A percentile compares a stretch with the other conserved stretches of the same genome.
phyloP scores from a whole-genome alignment of 2,888 invertebrate genomes.

The Pherbina coryleti region DNA sequence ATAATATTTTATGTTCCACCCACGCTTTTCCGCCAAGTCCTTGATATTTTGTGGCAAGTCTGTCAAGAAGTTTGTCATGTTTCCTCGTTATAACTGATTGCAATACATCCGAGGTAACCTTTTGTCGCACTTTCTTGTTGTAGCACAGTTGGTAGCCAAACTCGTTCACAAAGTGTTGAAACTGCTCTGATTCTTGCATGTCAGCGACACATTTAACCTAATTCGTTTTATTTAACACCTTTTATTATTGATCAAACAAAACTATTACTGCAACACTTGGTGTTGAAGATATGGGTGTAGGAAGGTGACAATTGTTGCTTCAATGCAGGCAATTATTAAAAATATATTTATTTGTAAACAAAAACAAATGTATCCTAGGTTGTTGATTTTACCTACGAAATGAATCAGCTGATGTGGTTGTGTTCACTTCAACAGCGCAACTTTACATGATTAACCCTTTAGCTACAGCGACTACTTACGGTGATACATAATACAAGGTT shows the following conservation, averaged over 20 bases:
- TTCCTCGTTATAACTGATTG: conserved; percentile 4
- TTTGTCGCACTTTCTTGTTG: background rate
- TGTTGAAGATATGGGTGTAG: background rate
- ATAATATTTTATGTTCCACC: background rate
- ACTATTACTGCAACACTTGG: background rate
- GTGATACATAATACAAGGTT: too few relatives aligned
- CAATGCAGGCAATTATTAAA: background rate
- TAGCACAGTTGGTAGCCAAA: background rate
- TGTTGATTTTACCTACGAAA: background rate
- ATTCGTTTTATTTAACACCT: conserved; percentile 42
- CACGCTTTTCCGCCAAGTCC: conserved; percentile 58
- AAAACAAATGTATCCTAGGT: background rate
- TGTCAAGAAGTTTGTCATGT: conserved; percentile 60
- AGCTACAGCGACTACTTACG: background rate
- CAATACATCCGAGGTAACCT: background rate
- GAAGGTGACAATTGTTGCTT: background rate
- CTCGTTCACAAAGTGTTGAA: conserved; percentile 5
- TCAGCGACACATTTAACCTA: conserved; percentile 2
- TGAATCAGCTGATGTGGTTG: too few relatives aligned
- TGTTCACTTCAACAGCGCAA: too few relatives aligned
- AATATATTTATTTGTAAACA: background rate
- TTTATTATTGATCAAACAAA: conserved; percentile 34
- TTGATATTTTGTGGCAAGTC: conserved; percentile 57
- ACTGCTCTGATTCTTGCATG: conserved; percentile 13
- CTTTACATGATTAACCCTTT: too few relatives aligned